phyloP scores from a whole-genome alignment of 2,797 vertebrate species.

The Tolypeutes matacus region DNA sequence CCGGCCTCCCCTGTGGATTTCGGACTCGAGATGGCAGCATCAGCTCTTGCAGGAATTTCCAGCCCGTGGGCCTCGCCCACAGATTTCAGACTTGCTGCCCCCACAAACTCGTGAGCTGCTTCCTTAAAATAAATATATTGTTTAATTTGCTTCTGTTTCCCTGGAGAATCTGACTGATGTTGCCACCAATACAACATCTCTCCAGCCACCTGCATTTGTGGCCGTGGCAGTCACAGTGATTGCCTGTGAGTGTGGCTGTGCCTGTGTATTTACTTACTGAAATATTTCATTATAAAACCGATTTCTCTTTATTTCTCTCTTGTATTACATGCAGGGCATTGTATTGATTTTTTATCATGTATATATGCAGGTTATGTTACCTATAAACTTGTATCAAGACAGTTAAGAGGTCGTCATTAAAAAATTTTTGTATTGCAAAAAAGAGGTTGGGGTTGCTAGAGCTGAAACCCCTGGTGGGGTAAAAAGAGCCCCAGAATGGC shows the following conservation, averaged over 20 bases:
- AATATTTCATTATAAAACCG: constrained; percentile 49
- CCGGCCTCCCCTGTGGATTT: no score
- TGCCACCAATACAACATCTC: neutral
- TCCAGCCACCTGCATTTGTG: neutral
- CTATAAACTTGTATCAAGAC: constrained; percentile 34
- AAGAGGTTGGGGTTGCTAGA: neutral
- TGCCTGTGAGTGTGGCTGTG: neutral
- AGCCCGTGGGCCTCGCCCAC: no score
- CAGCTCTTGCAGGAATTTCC: no score
- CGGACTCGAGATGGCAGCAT: no score
- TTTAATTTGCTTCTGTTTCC: no score
- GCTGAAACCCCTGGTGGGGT: neutral
- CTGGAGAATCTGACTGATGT: no score
- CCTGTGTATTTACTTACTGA: constrained; percentile 38
- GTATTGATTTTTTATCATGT: constrained; percentile 62
- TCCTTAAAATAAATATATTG: no score
- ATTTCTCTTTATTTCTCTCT: constrained; percentile 28
- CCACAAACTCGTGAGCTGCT: no score
- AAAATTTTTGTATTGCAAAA: constrained; percentile 13
- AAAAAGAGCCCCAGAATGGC: neutral
- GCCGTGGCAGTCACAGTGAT: accelerated
- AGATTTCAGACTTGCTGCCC: no score
- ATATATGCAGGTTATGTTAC: constrained; percentile 57
- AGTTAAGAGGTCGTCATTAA: constrained; percentile 30
- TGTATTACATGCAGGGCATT: constrained; percentile 25